A percentile compares a stretch with the other conserved stretches of the same genome.
Conservation (phyloP, 1,140 invertebrate species). For the Scylla paramamosain region DNA sequence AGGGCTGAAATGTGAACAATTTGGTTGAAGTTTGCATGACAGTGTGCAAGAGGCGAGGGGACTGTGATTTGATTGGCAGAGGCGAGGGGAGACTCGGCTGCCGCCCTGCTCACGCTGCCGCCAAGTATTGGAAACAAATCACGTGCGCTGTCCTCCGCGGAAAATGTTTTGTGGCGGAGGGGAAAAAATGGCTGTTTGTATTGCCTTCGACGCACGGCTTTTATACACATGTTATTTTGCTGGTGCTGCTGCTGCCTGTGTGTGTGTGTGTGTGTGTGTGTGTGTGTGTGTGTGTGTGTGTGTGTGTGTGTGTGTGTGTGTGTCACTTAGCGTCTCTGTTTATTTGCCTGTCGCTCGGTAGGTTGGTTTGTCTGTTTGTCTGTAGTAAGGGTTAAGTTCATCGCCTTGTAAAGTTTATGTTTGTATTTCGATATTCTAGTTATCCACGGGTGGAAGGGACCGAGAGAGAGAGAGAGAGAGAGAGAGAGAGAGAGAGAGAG, state of each 20-base stretch:
- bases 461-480: no score
- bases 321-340: no score
- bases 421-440: no score
- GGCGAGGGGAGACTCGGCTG: background rate
- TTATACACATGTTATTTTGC: constrained; percentile 34
- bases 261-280: constrained; percentile 47
- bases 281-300: constrained; percentile 48
- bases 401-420: no score
- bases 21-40: constrained; percentile 75
- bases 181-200: constrained; percentile 72
- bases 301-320: constrained; percentile 27
- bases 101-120: constrained; percentile 1
- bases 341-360: background rate
- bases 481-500: no score
- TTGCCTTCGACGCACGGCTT: constrained; percentile 61
- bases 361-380: background rate
- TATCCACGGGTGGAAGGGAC: no score
- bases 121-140: constrained; percentile 75
- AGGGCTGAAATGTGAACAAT: constrained; percentile 75
- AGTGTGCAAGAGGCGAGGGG: constrained; percentile 72
- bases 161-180: constrained; percentile 67
- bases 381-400: no score
- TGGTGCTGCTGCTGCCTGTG: background rate
- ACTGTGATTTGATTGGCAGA: constrained; percentile 75
- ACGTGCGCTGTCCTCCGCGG: constrained; percentile 60